Percentiles rank a stretch among this genome's conserved stretches.
These are phyloP conservation scores for Acrossocheilus wenchowensis DNA, from an alignment of 2,797 vertebrate species.

Conservation along the genomic window DNA sequence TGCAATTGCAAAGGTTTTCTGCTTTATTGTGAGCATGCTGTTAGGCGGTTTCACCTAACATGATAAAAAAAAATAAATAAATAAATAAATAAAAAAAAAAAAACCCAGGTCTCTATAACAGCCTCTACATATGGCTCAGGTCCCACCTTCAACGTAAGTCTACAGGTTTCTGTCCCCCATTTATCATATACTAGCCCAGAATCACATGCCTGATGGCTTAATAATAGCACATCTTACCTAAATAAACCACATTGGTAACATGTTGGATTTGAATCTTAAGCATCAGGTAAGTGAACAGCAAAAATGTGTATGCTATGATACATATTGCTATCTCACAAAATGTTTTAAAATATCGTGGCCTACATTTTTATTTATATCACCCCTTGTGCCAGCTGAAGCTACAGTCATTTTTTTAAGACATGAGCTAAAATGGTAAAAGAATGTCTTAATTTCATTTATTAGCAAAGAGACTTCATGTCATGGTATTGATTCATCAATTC, in stretches of 20 bases:
- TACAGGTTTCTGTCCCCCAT: not conserved
- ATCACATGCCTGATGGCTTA: not conserved
- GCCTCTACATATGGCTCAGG: not conserved
- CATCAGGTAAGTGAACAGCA: not conserved
- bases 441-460: conserved; percentile 10
- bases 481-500: conserved; percentile 36
- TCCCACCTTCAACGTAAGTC: not conserved
- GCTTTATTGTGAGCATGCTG: not conserved
- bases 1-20: not conserved
- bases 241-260: not conserved
- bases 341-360: not conserved
- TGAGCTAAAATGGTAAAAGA: not conserved
- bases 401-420: not conserved
- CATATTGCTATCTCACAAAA: not conserved
- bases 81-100: too few species aligned
- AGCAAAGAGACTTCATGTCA: conserved; percentile 23
- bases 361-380: not conserved
- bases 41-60: not conserved
- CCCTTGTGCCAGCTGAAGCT: not conserved
- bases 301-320: not conserved
- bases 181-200: not conserved
- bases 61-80: not conserved
- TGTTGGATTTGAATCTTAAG: not conserved
- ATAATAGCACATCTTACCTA: not conserved
- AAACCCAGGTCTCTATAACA: not conserved